phyloP scores from a whole-genome alignment of 2,113 vertebrate species.

The Alligator sinensis region DNA sequence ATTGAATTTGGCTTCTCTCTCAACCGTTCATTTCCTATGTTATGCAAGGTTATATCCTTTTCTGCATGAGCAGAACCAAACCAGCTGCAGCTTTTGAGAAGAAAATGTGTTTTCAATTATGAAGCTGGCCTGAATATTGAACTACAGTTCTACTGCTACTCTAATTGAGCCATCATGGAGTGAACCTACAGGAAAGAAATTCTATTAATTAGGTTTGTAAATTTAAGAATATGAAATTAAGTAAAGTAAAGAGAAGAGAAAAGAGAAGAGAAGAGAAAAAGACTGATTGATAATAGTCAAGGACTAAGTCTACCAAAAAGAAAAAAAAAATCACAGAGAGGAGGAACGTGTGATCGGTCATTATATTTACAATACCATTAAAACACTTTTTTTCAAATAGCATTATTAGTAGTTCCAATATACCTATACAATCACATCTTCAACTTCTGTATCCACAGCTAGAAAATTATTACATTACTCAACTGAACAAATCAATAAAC shows the following conservation, averaged over 20 bases:
- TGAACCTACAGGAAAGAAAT: constrained; percentile 73
- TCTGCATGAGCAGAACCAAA: constrained; percentile 90
- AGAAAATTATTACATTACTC: constrained; percentile 46
- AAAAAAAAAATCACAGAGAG: neutral
- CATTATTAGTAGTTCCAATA: constrained; percentile 21
- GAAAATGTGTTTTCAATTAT: constrained; percentile 89
- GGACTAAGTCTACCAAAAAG: neutral
- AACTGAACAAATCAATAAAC: constrained; percentile 50
- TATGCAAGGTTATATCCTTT: constrained; percentile 90
- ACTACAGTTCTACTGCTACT: constrained; percentile 78
- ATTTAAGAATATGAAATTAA: constrained; percentile 57
- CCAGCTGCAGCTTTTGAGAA: constrained; percentile 86
- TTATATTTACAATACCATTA: neutral
- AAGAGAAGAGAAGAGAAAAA: neutral
- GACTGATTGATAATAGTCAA: neutral
- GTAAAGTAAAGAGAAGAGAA: neutral
- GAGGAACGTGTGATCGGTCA: neutral
- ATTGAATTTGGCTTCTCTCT: constrained; percentile 92
- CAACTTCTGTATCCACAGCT: constrained; percentile 35
- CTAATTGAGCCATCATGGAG: constrained; percentile 85
- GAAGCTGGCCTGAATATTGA: constrained; percentile 81
- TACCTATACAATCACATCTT: constrained; percentile 18
- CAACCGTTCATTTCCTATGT: constrained; percentile 91
- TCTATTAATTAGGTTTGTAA: constrained; percentile 67
- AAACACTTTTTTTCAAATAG: neutral